Percentiles rank a stretch among this genome's conserved stretches.
phyloP scores from a whole-genome alignment of 2,113 vertebrate genomes.

The Pelobates fuscus region DNA sequence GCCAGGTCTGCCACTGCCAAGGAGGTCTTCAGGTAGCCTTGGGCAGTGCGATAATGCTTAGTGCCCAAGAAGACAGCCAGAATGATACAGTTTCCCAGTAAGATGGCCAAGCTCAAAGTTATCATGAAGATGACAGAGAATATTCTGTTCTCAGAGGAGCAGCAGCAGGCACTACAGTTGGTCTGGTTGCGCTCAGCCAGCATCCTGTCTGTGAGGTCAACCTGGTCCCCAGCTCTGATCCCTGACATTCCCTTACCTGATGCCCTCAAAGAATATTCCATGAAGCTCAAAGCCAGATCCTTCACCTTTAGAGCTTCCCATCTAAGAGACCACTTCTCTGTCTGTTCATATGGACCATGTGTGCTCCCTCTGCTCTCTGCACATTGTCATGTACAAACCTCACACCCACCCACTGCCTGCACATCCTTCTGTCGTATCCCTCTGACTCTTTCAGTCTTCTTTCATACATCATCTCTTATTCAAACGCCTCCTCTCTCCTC shows the following conservation, averaged over 20 bases:
- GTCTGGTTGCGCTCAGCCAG: conserved; percentile 53
- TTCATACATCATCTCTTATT: not conserved
- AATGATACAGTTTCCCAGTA: conserved; percentile 71
- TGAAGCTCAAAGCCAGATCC: not conserved
- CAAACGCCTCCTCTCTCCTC: not conserved
- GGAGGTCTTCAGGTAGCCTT: conserved; percentile 77
- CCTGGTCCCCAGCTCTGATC: not conserved
- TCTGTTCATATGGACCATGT: not conserved
- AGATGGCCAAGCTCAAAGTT: conserved; percentile 64
- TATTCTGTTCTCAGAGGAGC: conserved; percentile 64
- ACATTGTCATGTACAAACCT: not conserved
- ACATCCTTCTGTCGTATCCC: not conserved
- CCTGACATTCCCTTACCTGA: not conserved
- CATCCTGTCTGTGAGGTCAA: conserved; percentile 53
- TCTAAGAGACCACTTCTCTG: not conserved
- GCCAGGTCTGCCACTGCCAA: conserved; percentile 72
- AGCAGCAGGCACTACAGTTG: conserved; percentile 71
- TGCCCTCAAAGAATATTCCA: not conserved
- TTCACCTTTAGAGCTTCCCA: not conserved
- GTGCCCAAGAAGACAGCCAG: conserved; percentile 70
- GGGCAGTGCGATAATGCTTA: conserved; percentile 70
- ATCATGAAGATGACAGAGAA: conserved; percentile 72
- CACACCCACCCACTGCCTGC: not conserved
- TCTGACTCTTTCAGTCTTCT: not conserved
- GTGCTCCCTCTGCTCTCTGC: not conserved